A percentile compares a stretch with the other conserved stretches of the same genome.
Evolutionary conservation across 2,888 invertebrate genomes (phyloP).

Genomic region (Prosopocoilus inquinatus): DNA sequence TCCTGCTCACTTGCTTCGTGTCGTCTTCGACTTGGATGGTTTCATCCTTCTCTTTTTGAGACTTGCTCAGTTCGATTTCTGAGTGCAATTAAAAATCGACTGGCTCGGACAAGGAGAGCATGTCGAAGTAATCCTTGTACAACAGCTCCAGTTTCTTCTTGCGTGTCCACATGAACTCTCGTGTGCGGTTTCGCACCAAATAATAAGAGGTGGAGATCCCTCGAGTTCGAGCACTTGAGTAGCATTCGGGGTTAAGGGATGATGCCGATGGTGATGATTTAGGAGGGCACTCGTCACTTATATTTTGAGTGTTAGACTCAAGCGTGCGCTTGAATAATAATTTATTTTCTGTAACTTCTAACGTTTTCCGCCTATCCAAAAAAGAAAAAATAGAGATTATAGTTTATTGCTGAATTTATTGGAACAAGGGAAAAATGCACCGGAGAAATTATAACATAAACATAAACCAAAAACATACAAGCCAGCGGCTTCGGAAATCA

Average conservation of each 20-base stretch:
- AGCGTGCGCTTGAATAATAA: not conserved
- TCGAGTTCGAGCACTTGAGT: constrained; percentile 22
- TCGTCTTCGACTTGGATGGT: not conserved
- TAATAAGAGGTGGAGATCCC: constrained; percentile 28
- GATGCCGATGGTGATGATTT: too few species aligned
- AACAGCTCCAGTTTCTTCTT: constrained; percentile 14
- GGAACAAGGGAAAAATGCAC: too few species aligned
- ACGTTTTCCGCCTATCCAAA: too few species aligned
- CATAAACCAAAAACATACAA: too few species aligned
- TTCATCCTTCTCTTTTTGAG: not conserved
- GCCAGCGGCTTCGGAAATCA: too few species aligned
- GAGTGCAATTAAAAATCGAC: not conserved
- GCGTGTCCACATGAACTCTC: constrained; percentile 16
- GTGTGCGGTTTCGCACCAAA: constrained; percentile 21
- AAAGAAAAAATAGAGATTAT: too few species aligned
- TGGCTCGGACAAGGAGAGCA: not conserved
- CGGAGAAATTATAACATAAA: too few species aligned
- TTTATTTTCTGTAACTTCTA: not conserved
- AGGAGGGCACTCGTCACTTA: not conserved
- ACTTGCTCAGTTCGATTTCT: not conserved
- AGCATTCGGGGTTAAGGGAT: not conserved
- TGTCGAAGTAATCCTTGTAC: constrained; percentile 4
- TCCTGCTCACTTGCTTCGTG: constrained; percentile 8
- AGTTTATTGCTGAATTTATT: too few species aligned
- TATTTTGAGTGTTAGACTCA: not conserved